These are phyloP conservation scores for Drosophila maculinotata DNA, from an alignment of 2,888 invertebrate genomes.

Conservation along the genomic window DNA sequence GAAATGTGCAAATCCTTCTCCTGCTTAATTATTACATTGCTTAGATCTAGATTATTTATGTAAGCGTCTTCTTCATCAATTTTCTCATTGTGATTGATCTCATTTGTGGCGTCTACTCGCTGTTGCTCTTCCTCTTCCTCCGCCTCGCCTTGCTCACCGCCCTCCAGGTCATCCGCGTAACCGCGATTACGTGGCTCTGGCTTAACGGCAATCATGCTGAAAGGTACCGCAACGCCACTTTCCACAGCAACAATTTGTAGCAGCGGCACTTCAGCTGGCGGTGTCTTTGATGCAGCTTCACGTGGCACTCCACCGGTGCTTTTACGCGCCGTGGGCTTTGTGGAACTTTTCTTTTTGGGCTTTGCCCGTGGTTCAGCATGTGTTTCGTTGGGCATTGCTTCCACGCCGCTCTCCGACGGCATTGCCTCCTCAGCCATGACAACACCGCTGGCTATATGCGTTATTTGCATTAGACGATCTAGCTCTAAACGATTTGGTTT, in stretches of 20 bases:
- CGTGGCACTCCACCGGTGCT: constrained; percentile 51
- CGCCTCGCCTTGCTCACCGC: constrained; percentile 1
- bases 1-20: constrained; percentile 81
- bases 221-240: constrained; percentile 56
- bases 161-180: constrained; percentile 67
- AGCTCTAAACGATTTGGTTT: constrained; percentile 81
- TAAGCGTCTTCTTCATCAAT: constrained; percentile 59
- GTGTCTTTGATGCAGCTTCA: background rate
- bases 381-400: constrained; percentile 37
- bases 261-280: constrained; percentile 17
- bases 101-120: constrained; percentile 39
- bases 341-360: constrained; percentile 6
- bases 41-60: constrained; percentile 76
- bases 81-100: constrained; percentile 69
- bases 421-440: constrained; percentile 65
- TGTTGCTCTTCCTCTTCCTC: background rate
- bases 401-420: constrained; percentile 38
- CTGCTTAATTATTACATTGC: constrained; percentile 79
- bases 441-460: constrained; percentile 77
- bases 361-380: constrained; percentile 1
- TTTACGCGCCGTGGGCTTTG: constrained; percentile 53
- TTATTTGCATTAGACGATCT: constrained; percentile 79
- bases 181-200: constrained; percentile 77
- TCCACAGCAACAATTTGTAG: constrained; percentile 71
- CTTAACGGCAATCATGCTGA: constrained; percentile 65